Percentiles rank a stretch among this genome's conserved stretches.
Conservation (phyloP, 2,797 vertebrate genomes). For the Tokudaia muenninki region DNA sequence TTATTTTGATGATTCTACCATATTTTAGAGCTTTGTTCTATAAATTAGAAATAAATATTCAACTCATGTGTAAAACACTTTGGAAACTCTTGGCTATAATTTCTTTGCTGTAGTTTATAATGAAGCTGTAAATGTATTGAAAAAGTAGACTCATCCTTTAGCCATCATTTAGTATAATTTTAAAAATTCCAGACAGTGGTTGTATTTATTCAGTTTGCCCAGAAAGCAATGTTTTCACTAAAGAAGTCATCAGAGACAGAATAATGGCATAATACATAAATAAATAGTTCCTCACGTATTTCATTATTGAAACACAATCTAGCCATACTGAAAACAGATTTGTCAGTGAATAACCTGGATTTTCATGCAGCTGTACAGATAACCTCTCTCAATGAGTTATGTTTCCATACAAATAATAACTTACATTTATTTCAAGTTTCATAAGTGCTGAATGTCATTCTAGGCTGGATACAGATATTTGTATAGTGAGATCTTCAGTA, state of each 20-base stretch:
- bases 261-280: constrained; percentile 32
- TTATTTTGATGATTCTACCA: neutral
- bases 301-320: constrained; percentile 44
- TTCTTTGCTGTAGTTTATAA: neutral
- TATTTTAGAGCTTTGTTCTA: constrained; percentile 19
- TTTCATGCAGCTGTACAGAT: constrained; percentile 30
- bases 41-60: neutral
- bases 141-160: neutral
- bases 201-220: neutral
- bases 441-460: neutral
- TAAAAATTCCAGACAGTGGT: neutral
- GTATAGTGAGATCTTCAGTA: constrained; percentile 36
- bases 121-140: neutral
- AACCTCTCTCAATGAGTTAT: constrained; percentile 32
- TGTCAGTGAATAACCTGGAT: neutral
- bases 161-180: neutral
- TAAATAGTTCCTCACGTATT: neutral
- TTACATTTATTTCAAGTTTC: constrained; percentile 42
- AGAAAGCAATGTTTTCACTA: constrained; percentile 34
- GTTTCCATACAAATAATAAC: constrained; percentile 52
- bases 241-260: constrained; percentile 54
- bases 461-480: constrained; percentile 7
- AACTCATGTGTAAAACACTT: constrained; percentile 18
- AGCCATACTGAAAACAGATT: constrained; percentile 40
- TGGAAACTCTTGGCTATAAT: neutral